Evolutionary conservation across 2,113 vertebrate species (phyloP), one percentile per base, ranked within the genome.

Genomic region (Puffinus mauretanicus): DNA sequence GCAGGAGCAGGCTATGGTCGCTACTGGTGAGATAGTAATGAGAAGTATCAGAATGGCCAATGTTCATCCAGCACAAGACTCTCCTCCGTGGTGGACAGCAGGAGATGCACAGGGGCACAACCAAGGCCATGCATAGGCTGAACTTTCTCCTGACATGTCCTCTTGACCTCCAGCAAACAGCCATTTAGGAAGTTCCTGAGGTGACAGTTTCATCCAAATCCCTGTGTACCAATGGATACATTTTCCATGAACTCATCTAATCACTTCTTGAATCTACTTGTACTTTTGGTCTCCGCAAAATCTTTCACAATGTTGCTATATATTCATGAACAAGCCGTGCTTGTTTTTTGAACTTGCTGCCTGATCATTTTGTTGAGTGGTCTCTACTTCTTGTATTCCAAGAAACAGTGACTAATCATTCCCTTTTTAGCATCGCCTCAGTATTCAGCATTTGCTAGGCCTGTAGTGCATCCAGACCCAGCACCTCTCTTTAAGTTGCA

Each of bases 291-390:
- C 29, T 72, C 44, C 7, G 4, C 29, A 70, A 69, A 51, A 82
- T 87, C 49, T 87, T 95, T 73, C 75, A 88, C 65, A 73, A 69
- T 55, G 27, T 77, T 73, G 19, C 80, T 65, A 62, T 24, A 90
- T 11, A 58, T 38, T 79, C 61, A 86, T 26, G 26, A 89, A 67
- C 44, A 55, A 83, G 51, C 36, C 40, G 67, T 83, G 42, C 46
- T 95, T 94, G 78, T 69, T 92, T 92, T 92, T 78, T 81, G 69
- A 89, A 65, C n/a, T 55, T 69, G 24, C 77, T 91, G 75, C 51
- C 36, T 60, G 62, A 44, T 49, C 54, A 77, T 62, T 88, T 91
- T 77, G 24, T 69, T 69, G 69, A 72, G 26, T 51, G 58, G 30
- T 94, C 38, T 86, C 81, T 80, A 46, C 30, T 82, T 67, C 69